These are phyloP conservation scores for Clavelina lepadiformis DNA, from an alignment of 23 tunicate genomes.

Conservation along the genomic window DNA sequence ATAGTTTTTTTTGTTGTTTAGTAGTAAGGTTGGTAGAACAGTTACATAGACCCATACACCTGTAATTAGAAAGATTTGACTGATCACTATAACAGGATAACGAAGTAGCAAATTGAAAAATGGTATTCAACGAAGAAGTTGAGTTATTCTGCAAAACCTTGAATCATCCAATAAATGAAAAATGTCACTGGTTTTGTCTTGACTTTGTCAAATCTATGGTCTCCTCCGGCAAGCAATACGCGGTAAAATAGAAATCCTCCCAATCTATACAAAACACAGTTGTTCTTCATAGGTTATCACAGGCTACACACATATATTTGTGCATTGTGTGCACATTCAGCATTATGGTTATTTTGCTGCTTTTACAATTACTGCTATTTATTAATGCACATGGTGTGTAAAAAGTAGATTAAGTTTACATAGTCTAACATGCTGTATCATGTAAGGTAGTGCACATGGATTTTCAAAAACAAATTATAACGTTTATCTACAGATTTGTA, in stretches of 20 bases:
- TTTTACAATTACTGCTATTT: no score
- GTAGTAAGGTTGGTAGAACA: conserved; percentile 48
- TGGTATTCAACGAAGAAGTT: neutral
- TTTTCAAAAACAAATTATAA: no score
- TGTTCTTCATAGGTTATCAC: no score
- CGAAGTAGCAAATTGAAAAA: neutral
- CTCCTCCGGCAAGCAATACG: conserved; percentile 56
- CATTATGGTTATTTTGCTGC: no score
- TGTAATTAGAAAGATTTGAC: conserved; percentile 2
- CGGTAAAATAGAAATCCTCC: conserved; percentile 60
- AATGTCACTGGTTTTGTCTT: conserved; percentile 46
- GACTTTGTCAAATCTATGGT: conserved; percentile 61
- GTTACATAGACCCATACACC: conserved; percentile 80
- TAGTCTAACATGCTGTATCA: no score
- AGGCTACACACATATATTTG: no score
- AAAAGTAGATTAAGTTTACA: no score
- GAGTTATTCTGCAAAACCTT: conserved; percentile 24
- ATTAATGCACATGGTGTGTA: no score
- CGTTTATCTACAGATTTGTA: no score
- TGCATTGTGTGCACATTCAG: no score
- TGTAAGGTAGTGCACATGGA: no score
- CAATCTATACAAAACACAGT: conserved; percentile 47
- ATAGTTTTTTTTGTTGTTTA: conserved; percentile 24
- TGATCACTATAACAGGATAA: neutral
- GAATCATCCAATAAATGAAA: conserved; percentile 71